Evolutionary conservation across 2,797 vertebrate genomes (phyloP).

Genomic region (Bradypodion ventrale): DNA sequence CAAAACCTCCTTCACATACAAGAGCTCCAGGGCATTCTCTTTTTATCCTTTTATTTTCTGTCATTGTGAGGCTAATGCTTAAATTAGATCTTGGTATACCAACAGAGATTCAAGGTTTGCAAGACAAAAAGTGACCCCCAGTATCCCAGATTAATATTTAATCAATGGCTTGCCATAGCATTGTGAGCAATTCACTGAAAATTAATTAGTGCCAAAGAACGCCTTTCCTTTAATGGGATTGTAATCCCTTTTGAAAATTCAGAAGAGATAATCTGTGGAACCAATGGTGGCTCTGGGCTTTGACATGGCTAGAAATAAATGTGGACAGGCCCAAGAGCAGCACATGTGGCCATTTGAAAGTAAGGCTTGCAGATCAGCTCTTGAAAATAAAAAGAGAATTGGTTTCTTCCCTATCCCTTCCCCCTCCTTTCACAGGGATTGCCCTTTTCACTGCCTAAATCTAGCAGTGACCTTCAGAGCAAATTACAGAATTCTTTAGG

Average conservation of each 20-base stretch:
- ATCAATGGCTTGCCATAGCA: conserved; percentile 40
- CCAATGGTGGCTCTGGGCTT: conserved; percentile 37
- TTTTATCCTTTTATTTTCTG: conserved; percentile 38
- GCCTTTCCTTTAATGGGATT: conserved; percentile 65
- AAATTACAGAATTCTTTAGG: conserved; percentile 45
- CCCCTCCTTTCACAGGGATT: conserved; percentile 25
- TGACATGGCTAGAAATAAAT: conserved; percentile 35
- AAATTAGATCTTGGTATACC: conserved; percentile 28
- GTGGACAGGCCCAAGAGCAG: background rate
- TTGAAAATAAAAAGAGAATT: background rate
- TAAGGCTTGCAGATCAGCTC: conserved; percentile 46
- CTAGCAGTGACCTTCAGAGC: conserved; percentile 17
- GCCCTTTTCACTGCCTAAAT: conserved; percentile 51
- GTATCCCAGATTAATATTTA: conserved; percentile 59
- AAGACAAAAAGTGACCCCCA: conserved; percentile 44
- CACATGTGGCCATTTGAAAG: background rate
- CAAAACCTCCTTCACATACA: background rate
- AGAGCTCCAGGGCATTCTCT: conserved; percentile 19
- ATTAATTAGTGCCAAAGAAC: conserved; percentile 67
- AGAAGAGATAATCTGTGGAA: conserved; percentile 58
- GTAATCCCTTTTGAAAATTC: conserved; percentile 71
- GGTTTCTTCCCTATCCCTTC: conserved; percentile 33
- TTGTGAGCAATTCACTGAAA: conserved; percentile 55
- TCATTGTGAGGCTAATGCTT: conserved; percentile 32
- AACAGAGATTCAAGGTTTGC: conserved; percentile 47